Conservation (phyloP, 2,113 vertebrate species). For the Heterotis niloticus region DNA sequence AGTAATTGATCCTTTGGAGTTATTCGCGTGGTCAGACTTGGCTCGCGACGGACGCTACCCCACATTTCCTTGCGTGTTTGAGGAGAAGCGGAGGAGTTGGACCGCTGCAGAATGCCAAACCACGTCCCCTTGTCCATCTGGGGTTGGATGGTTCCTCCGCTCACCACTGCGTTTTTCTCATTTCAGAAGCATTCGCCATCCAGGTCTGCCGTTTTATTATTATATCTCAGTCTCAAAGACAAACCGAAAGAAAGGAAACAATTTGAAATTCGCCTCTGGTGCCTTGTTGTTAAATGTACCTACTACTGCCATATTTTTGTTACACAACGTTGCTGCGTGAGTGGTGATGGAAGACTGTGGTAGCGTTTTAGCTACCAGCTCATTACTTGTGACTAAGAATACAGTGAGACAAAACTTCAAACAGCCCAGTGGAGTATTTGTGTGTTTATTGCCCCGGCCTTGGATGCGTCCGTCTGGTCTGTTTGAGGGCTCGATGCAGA, state of each 20-base stretch:
- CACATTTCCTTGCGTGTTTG: background rate
- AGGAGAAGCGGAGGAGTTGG: background rate
- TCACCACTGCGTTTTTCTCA: slow-evolving; percentile 35
- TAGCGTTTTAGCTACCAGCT: slow-evolving; percentile 89
- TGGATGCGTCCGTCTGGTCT: background rate
- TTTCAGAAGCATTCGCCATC: slow-evolving; percentile 41
- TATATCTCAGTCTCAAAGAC: slow-evolving; percentile 33
- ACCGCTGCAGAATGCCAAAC: slow-evolving; percentile 12
- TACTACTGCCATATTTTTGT: slow-evolving; percentile 61
- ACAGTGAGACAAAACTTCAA: slow-evolving; percentile 39
- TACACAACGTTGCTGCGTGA: slow-evolving; percentile 58
- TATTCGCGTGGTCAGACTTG: background rate
- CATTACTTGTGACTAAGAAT: slow-evolving; percentile 51
- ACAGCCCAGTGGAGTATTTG: slow-evolving; percentile 10
- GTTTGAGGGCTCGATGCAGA: background rate
- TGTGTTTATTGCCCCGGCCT: slow-evolving; percentile 11
- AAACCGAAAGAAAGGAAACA: slow-evolving; percentile 33
- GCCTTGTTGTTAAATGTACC: slow-evolving; percentile 72
- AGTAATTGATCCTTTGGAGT: background rate
- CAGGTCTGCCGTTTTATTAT: slow-evolving; percentile 30
- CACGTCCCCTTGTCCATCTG: slow-evolving; percentile 25
- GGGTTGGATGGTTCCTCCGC: background rate
- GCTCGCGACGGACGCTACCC: background rate
- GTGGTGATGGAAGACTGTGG: slow-evolving; percentile 70
- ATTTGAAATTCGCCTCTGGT: slow-evolving; percentile 51